Base-by-base conservation (phyloP, 2,113 vertebrate genomes). In the Bettongia penicillata region DNA sequence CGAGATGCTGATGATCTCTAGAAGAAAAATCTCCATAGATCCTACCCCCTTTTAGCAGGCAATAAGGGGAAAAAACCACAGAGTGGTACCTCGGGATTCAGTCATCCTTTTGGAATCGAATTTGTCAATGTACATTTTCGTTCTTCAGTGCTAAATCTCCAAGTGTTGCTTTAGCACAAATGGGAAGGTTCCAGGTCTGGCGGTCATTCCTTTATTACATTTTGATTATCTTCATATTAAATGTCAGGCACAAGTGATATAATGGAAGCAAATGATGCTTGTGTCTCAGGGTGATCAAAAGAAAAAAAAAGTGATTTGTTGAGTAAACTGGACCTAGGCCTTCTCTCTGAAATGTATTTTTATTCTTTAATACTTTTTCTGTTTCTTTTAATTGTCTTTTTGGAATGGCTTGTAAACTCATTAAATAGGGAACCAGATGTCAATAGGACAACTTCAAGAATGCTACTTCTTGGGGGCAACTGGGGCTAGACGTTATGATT, bases 101-200 rank as follows among this genome's bases (percentile, higher is more conserved):
- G 98, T 97, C 93, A 19, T 97, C 97, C 98, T 98, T 98, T 98
- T 98, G 98, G 98, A 99, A 98, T 98, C 97, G 97, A 98, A 97
- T 98, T 98, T 98, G 98, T 98, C 98, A 97, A 55, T 94, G 96
- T 95, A 53, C 84, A 53, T 98, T 97, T 97, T 97, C 98, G 97
- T 97, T 97, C 95, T 98, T 98, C 96, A 91, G 94, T 91, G 11
- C 97, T 95, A 1, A 19, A 97, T 98, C 98, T 98, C 94, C 91
- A 57, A 98, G 98, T 95, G 68, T 95, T 96, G 94, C 92, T 97
- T 96, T 95, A 94, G 97, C 98, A 97, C 96, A 51, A 51, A 19
- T 95, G 96, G 93, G 95, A 97, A 97, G 97, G 95, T 95, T 97
- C 93, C 51, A 96, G 95, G 96, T 97, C 97, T 98, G 97, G 97